phyloP scores from a whole-genome alignment of 2,888 invertebrate species.

The Archips xylosteana region DNA sequence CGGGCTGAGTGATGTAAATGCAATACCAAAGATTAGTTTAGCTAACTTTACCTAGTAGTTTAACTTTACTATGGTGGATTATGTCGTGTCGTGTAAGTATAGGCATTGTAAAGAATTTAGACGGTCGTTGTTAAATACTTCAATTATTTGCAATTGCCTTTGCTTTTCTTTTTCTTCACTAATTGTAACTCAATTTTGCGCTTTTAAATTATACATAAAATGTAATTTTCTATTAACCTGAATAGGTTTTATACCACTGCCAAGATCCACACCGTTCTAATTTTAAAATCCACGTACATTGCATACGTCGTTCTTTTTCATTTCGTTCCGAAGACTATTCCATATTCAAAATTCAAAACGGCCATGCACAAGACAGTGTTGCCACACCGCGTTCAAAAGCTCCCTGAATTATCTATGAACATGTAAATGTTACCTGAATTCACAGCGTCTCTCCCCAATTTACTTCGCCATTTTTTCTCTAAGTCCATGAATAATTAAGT shows the following conservation, averaged over 20 bases:
- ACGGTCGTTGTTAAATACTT: too few relatives aligned
- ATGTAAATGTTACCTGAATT: slow-evolving; percentile 73
- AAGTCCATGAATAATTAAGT: slow-evolving; percentile 75
- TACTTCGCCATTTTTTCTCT: slow-evolving; percentile 74
- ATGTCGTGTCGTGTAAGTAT: too few relatives aligned
- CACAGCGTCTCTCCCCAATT: slow-evolving; percentile 62
- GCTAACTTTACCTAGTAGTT: too few relatives aligned
- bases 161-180: too few relatives aligned
- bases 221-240: not conserved
- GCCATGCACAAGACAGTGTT: slow-evolving; percentile 38
- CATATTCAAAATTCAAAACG: slow-evolving; percentile 41
- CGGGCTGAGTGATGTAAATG: too few relatives aligned
- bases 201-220: not conserved
- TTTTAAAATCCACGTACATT: slow-evolving; percentile 23
- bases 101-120: too few relatives aligned
- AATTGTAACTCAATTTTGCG: not conserved
- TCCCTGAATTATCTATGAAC: slow-evolving; percentile 72
- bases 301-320: slow-evolving; percentile 28
- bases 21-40: too few relatives aligned
- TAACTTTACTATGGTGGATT: too few relatives aligned
- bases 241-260: not conserved
- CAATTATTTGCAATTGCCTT: too few relatives aligned
- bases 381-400: slow-evolving; percentile 43
- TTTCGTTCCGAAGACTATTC: slow-evolving; percentile 24
- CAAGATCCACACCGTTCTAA: slow-evolving; percentile 4